phyloP scores from a whole-genome alignment of 2,113 vertebrate species.

The Trinectes maculatus region DNA sequence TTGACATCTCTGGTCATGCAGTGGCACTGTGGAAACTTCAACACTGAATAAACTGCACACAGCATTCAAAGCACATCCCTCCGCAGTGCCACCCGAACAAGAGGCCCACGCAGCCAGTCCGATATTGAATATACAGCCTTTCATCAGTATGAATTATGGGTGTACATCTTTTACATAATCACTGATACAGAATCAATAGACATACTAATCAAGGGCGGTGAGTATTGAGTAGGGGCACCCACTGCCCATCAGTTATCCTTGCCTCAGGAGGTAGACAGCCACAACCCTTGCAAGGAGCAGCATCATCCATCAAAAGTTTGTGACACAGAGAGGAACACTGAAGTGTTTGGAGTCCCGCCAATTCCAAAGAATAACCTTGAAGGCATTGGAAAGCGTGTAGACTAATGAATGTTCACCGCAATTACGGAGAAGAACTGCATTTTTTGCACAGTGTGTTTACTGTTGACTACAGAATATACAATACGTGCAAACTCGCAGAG shows the following conservation, averaged over 20 bases:
- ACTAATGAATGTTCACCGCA: conserved; percentile 32
- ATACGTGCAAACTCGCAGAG: neutral
- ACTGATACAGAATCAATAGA: conserved; percentile 73
- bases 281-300: conserved; percentile 48
- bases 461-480: neutral
- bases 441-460: neutral
- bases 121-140: conserved; percentile 41
- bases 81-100: neutral
- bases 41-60: neutral
- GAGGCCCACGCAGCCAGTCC: conserved; percentile 5
- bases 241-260: conserved; percentile 71
- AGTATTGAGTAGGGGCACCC: conserved; percentile 68
- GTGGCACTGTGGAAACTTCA: neutral
- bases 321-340: conserved; percentile 42
- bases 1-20: conserved; percentile 5
- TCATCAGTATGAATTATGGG: conserved; percentile 72
- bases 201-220: conserved; percentile 75
- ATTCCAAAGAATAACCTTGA: conserved; percentile 69
- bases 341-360: conserved; percentile 56
- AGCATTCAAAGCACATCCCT: conserved; percentile 15
- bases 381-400: neutral
- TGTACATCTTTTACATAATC: conserved; percentile 75
- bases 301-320: conserved; percentile 80
- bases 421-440: conserved; percentile 6
- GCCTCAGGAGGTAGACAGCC: conserved; percentile 66